Evolutionary conservation across 1,140 invertebrate genomes (phyloP).

Genomic region (Brachystomella parvula): DNA sequence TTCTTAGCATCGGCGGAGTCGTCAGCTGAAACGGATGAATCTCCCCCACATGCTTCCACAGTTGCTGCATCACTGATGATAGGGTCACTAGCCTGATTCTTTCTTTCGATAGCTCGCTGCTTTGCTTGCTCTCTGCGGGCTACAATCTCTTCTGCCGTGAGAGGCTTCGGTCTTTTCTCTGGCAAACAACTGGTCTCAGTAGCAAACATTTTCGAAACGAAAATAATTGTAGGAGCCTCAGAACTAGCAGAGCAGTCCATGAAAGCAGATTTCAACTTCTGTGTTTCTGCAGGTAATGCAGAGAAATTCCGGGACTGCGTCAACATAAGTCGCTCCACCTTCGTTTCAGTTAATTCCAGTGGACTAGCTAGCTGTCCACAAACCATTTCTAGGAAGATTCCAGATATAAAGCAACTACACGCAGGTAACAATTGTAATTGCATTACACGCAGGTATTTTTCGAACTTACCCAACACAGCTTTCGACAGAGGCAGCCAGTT

Average conservation of each 20-base stretch:
- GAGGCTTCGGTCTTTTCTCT: conserved; percentile 59
- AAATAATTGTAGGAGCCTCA: conserved; percentile 70
- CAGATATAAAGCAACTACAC: neutral
- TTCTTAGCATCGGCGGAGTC: conserved; percentile 37
- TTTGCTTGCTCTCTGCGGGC: conserved; percentile 60
- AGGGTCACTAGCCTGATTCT: conserved; percentile 34
- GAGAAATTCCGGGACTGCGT: conserved; percentile 59
- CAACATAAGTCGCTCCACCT: conserved; percentile 67
- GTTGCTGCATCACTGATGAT: neutral
- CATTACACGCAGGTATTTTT: neutral
- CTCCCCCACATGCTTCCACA: neutral
- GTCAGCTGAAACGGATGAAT: conserved; percentile 24
- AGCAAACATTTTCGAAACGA: conserved; percentile 92
- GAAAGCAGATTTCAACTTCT: conserved; percentile 66
- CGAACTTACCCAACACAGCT: conserved; percentile 55
- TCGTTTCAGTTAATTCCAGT: conserved; percentile 63
- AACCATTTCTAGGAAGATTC: conserved; percentile 55
- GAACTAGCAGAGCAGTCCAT: conserved; percentile 57
- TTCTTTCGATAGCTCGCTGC: conserved; percentile 52
- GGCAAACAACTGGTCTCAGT: conserved; percentile 59
- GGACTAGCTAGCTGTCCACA: conserved; percentile 73
- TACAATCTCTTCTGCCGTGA: conserved; percentile 68
- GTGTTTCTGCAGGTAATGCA: conserved; percentile 59
- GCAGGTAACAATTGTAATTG: conserved; percentile 11
- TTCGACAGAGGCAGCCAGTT: conserved; percentile 83